A percentile compares a stretch with the other conserved stretches of the same genome.
phyloP scores from a whole-genome alignment of 1,140 invertebrate species.

The Ips nitidus region DNA sequence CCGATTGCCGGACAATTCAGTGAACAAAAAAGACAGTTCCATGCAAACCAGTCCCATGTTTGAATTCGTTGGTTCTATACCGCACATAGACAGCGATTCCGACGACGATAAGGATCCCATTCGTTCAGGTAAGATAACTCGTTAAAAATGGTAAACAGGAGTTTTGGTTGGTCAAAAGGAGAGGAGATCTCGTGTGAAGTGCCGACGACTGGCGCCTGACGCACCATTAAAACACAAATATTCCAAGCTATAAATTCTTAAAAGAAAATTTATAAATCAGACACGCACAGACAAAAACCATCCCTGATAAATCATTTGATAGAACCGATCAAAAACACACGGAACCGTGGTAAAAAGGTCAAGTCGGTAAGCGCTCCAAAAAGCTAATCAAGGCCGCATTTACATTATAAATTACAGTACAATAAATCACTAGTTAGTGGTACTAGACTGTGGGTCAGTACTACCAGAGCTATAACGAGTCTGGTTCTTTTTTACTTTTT shows the following conservation, averaged over 20 bases:
- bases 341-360: constrained; percentile 12
- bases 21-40: constrained; percentile 49
- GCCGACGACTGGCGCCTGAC: too few relatives aligned
- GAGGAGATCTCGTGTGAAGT: too few relatives aligned
- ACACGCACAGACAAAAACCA: too few relatives aligned
- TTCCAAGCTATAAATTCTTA: too few relatives aligned
- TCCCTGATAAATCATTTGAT: too few relatives aligned
- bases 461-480: constrained; percentile 17
- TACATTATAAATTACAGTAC: constrained; percentile 34
- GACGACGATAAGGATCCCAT: constrained; percentile 60
- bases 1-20: constrained; percentile 37
- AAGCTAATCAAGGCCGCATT: constrained; percentile 36
- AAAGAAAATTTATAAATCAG: too few relatives aligned
- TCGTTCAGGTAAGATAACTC: constrained; percentile 46
- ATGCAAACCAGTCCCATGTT: constrained; percentile 60
- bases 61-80: constrained; percentile 67
- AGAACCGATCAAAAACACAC: constrained; percentile 10
- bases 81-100: constrained; percentile 72
- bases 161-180: too few relatives aligned
- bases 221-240: too few relatives aligned
- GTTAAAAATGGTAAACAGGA: too few relatives aligned
- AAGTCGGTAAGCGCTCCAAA: constrained; percentile 32
- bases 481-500: constrained; percentile 22
- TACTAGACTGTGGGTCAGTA: constrained; percentile 35
- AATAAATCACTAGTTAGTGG: constrained; percentile 33